Evolutionary conservation across 1,140 invertebrate species (phyloP), one percentile per base, ranked within the genome.

Genomic region (Drosophila orena): DNA sequence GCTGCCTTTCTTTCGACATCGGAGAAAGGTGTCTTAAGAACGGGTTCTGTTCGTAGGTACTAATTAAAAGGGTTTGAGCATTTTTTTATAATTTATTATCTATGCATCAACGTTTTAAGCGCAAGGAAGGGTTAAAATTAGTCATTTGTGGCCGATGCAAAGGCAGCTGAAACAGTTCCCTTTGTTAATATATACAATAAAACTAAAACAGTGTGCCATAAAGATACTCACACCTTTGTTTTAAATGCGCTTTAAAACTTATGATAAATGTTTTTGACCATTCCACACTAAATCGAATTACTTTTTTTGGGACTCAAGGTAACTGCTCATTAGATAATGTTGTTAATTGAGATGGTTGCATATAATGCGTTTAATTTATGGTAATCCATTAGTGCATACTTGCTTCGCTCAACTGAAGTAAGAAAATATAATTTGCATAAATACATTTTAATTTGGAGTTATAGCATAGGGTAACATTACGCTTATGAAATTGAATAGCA

Each of bases 21-120:
- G 55, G 64, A 65, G 76, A 83, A 89, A 79, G 83, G 76, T 62
- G 53, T 88, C 60, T 79, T 81, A 76, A 61, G 37, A 42, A 74
- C 8, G 3, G 40, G 27, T 47, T 50, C 17, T 24, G 38, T 22
- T 52, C 50, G 43, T 44, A 35, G 42, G 20, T 56, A 65, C 79
- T 81, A 88, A 88, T 88, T 88, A 74, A 74, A 69, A 49, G 30
- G 22, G 22, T 44, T 46, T 10, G 43, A 14, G 12, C 20, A 7
- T 20, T 15, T 59, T 59, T 38, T 24, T 37, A 47, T 78, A 47
- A 73, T 68, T 88, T 71, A 79, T 84, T 84, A 84, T 83, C 81
- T 84, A 79, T 83, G 73, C 81, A 84, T 84, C 81, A 55, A 22
- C 49, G 57, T 14, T 15, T 38, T 10, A 17, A 20, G 11, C 11